Evolutionary conservation across 2,113 vertebrate species (phyloP).

Genomic region (Neogobius melanostomus): DNA sequence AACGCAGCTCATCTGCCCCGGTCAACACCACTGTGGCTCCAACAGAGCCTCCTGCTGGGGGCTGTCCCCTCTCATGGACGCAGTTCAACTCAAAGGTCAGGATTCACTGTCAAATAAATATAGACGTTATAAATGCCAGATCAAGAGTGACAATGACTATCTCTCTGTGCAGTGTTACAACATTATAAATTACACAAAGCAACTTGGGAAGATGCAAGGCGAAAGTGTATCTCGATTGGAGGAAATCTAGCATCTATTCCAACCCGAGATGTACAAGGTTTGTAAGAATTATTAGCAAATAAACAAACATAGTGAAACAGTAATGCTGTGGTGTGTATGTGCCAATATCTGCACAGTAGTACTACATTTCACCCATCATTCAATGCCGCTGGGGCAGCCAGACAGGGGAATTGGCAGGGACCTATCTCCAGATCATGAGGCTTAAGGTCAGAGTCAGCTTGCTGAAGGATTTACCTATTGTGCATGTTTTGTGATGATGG

Average conservation of each 20-base stretch:
- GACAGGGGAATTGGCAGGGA: no score
- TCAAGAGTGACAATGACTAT: background rate
- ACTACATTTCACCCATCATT: no score
- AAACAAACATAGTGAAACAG: no score
- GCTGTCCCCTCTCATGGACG: conserved; percentile 82
- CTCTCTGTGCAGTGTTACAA: conserved; percentile 83
- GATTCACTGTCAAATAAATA: conserved; percentile 60
- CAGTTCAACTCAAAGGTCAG: conserved; percentile 76
- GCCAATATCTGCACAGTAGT: no score
- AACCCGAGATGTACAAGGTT: conserved; percentile 85
- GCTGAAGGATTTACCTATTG: no score
- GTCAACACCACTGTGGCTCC: conserved; percentile 81
- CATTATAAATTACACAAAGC: conserved; percentile 69
- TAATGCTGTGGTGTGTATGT: no score
- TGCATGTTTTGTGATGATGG: no score
- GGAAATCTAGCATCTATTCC: conserved; percentile 82
- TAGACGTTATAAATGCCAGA: background rate
- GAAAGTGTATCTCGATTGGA: conserved; percentile 73
- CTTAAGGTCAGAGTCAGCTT: no score
- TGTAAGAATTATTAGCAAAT: background rate
- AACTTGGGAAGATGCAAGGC: conserved; percentile 82
- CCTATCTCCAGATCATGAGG: no score
- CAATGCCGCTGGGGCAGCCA: no score
- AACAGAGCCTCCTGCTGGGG: conserved; percentile 71
- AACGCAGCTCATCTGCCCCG: conserved; percentile 77